Evolutionary conservation across 2,797 vertebrate species (phyloP), one percentile per base, ranked within the genome.

Genomic region (Molossus molossus): DNA sequence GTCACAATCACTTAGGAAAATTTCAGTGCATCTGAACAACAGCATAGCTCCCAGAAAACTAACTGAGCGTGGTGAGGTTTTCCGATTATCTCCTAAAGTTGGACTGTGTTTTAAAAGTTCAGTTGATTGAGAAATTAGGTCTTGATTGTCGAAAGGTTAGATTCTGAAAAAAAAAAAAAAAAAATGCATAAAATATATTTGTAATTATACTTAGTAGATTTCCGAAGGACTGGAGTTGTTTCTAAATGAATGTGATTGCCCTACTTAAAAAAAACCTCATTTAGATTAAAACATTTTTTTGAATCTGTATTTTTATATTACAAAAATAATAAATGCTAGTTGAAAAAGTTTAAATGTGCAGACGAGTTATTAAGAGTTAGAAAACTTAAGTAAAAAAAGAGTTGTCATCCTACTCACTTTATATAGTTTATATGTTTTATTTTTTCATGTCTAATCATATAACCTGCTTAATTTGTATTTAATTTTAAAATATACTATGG

Each of bases 221-320:
- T 73, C 55, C 90, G 18, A 96, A 88, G 72, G 48, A 77, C 10
- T 83, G 33, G 83, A 75, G 82, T 93, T 86, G 33, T 76, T 90
- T 87, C 82, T 83, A 75, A 62, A 87, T 64, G 45, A 83, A 86
- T 18, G 20, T 73, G 15, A 64, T n/a, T 90, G 14, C 69, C 29
- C 75, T 95, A 87, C 57, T 90, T 76, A 58, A 86, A 91, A 83
- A 91, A 90, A 65, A 58, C 6, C 2, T 20, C 25, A n/a, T 37
- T 76, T 80, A 76, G 70, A 93, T 85, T 69, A 89, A 92, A 92
- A 87, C 48, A 6, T 12, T 23, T 9, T 70, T 94, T 70, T 79
- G 60, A 92, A 55, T 81, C 6, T 85, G 60, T 62, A 6, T 57
- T 93, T 95, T 92, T 88, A 82, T 95, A 87, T 95, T 96, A 91